Evolutionary conservation across 2,113 vertebrate species (phyloP).

Genomic region (Aplodontia rufa): DNA sequence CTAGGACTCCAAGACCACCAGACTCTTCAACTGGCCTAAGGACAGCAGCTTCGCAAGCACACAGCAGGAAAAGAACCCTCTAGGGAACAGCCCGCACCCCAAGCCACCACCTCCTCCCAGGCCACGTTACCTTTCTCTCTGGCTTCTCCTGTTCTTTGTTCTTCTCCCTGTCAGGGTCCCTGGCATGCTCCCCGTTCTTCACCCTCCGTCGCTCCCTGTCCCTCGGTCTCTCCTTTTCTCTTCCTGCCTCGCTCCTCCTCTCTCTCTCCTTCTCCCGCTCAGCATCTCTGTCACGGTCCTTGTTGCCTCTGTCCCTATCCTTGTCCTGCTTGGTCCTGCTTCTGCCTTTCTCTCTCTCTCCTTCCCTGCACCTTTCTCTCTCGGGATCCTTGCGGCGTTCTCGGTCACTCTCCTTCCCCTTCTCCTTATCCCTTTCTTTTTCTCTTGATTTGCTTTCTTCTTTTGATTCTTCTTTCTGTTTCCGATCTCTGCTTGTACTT

Average conservation of each 20-base stretch:
- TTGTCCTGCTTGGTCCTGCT: constrained; percentile 58
- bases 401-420: constrained; percentile 60
- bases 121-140: constrained; percentile 82
- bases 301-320: constrained; percentile 78
- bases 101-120: rapidly evolving
- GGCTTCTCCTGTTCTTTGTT: constrained; percentile 70
- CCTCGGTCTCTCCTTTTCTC: constrained; percentile 8
- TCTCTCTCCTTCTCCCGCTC: constrained; percentile 77
- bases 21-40: rapidly evolving
- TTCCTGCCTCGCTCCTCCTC: constrained; percentile 82
- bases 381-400: constrained; percentile 67
- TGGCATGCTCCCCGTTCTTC: too few species aligned
- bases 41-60: not conserved
- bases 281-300: constrained; percentile 78
- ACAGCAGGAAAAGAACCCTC: rapidly evolving
- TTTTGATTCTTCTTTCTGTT: constrained; percentile 84
- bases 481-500: constrained; percentile 86
- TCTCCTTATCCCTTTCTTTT: constrained; percentile 80
- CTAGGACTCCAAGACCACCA: not conserved
- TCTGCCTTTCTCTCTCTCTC: constrained; percentile 76
- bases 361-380: constrained; percentile 67
- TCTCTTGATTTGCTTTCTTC: constrained; percentile 84
- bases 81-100: rapidly evolving
- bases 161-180: constrained; percentile 59
- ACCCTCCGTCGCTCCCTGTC: too few species aligned